Evolutionary conservation across 2,113 vertebrate species (phyloP), one percentile per base, ranked within the genome.

Genomic region (Saccopteryx leptura): DNA sequence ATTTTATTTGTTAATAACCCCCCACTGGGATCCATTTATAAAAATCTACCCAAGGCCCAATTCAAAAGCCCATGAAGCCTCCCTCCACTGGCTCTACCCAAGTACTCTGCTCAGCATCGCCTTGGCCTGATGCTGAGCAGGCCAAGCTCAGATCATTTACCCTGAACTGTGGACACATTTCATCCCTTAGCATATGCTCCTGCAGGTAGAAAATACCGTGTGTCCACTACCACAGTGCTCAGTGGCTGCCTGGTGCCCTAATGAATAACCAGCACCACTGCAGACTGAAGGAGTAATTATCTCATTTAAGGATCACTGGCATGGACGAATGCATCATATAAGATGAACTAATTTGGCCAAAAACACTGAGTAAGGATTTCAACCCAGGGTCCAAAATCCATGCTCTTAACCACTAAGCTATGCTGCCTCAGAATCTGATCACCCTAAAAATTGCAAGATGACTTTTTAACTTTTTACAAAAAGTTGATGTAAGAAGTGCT

Each of bases 341-440:
- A 94, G 24, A 80, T 54, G n/a, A 94, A 33, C 68, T 39, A 79
- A 48, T 24, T 31, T 85, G 68, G 7, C 39, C 56, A 17, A 87
- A 90, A 93, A 56, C 74, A 50, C 5, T n/a, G 31, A 82, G 31
- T 12, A 33, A 76, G 50, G 39, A 84, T 72, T 28, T 80, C n/a
- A 92, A 68, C 60, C 23, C 56, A 78, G 28, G 12, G 15, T 93
- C 52, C 39, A 93, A 82, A 95, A 89, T 66, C 56, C 68, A 88
- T 18, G 28, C 9, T 61, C 61, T 83, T 65, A 96, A 86, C 15
- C n/a, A 72, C 15, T 81, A 39, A 83, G 4, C 18, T 48, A 7
- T 31, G 9, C 26, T 18, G 19, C 14, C 58, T 79, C 39, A 60
- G 78, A 91, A 76, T 33, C 54, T 81, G 33, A 89, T 48, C 2